phyloP scores from a whole-genome alignment of 2,888 invertebrate genomes.

The Strigamia maritima region DNA sequence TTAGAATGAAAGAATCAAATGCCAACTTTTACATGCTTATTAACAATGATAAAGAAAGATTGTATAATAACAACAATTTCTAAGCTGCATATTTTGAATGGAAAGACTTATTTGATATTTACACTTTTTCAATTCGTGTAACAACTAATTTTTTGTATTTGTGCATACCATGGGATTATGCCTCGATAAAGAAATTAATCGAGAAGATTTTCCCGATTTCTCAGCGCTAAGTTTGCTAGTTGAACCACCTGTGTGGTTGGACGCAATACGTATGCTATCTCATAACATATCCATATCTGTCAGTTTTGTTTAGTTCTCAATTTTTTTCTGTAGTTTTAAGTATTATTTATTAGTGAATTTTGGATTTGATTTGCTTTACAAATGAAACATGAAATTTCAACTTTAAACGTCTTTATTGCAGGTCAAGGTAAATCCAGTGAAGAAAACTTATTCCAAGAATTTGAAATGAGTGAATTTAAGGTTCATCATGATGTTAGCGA shows the following conservation, averaged over 20 bases:
- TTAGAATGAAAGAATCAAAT: background rate
- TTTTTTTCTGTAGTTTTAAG: background rate
- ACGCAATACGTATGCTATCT: slow-evolving; percentile 3
- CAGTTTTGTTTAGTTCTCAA: background rate
- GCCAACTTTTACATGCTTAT: background rate
- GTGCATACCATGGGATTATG: slow-evolving; percentile 22
- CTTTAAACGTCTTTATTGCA: background rate
- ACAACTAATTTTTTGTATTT: background rate
- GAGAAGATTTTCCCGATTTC: slow-evolving; percentile 28
- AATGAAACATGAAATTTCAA: background rate
- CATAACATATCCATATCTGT: background rate
- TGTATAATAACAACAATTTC: background rate
- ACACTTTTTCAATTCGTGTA: background rate
- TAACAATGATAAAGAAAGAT: background rate
- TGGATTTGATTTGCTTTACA: background rate
- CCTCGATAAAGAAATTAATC: slow-evolving; percentile 32
- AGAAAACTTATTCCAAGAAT: background rate
- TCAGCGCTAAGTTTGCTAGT: slow-evolving; percentile 30
- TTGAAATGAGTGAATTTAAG: slow-evolving; percentile 35
- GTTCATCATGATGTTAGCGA: slow-evolving; percentile 35
- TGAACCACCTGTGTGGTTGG: slow-evolving; percentile 30
- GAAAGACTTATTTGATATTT: background rate
- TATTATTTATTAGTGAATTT: background rate
- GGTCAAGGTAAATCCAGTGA: background rate
- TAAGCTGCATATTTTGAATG: background rate